Evolutionary conservation across 2,113 vertebrate genomes (phyloP).

Genomic region (Smithornis capensis): DNA sequence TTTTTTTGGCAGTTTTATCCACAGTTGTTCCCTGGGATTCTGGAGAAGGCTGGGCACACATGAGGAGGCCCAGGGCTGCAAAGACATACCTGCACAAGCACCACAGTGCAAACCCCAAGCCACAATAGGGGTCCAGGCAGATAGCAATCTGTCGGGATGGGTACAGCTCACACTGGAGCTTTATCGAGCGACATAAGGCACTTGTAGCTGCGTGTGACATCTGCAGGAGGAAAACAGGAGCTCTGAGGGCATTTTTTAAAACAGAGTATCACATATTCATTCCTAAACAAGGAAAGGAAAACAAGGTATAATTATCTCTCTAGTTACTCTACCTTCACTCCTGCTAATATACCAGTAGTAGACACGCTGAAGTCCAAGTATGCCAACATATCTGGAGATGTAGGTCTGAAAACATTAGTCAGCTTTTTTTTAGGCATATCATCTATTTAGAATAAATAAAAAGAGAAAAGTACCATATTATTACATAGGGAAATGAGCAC

Average conservation of each 20-base stretch:
- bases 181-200: conserved; percentile 96
- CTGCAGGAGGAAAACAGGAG: conserved; percentile 56
- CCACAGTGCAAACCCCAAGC: conserved; percentile 96
- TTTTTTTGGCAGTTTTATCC: neutral
- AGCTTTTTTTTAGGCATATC: conserved; percentile 92
- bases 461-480: neutral
- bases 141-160: conserved; percentile 94
- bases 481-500: neutral
- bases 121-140: conserved; percentile 96
- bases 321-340: conserved; percentile 86
- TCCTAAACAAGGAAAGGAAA: neutral
- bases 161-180: conserved; percentile 96
- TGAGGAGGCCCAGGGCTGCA: neutral
- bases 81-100: conserved; percentile 89
- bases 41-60: neutral
- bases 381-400: conserved; percentile 88
- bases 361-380: conserved; percentile 98
- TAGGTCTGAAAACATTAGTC: conserved; percentile 84
- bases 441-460: conserved; percentile 70
- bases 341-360: conserved; percentile 93
- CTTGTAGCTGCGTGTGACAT: conserved; percentile 96
- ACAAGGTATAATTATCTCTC: neutral
- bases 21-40: neutral
- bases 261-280: neutral
- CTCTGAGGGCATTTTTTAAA: neutral